Evolutionary conservation across 2,113 vertebrate species (phyloP).

Genomic region (Arvicanthis niloticus): DNA sequence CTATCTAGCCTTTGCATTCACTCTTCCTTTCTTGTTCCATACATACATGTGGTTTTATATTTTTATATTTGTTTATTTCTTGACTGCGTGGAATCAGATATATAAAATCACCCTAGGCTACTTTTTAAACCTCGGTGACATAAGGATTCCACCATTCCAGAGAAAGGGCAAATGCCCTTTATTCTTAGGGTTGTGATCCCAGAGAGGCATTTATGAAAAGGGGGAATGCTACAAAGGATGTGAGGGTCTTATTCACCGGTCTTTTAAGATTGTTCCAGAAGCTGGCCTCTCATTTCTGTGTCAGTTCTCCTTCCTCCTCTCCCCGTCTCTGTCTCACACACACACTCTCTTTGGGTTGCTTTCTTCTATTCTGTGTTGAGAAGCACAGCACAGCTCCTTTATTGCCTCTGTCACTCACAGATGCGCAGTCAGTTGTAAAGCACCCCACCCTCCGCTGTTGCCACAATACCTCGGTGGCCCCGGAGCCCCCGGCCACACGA

Average conservation of each 20-base stretch:
- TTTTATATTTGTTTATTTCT: constrained; percentile 63
- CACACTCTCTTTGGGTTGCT: constrained; percentile 70
- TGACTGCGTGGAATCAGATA: constrained; percentile 32
- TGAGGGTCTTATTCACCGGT: constrained; percentile 55
- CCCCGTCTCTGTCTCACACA: constrained; percentile 34
- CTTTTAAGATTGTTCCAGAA: constrained; percentile 73
- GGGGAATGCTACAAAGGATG: constrained; percentile 54
- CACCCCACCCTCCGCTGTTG: background rate
- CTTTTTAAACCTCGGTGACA: background rate
- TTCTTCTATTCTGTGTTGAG: constrained; percentile 78
- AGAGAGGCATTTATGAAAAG: constrained; percentile 64
- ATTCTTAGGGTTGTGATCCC: constrained; percentile 59
- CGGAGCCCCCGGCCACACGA: constrained; percentile 27
- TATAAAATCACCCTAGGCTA: background rate
- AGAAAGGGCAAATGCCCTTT: constrained; percentile 21
- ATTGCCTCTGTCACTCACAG: too few relatives aligned
- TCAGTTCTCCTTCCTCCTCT: constrained; percentile 38
- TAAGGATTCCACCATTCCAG: constrained; percentile 53
- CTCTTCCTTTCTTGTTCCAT: background rate
- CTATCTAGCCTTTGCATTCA: background rate
- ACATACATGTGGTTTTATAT: background rate
- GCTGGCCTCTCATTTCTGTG: constrained; percentile 72
- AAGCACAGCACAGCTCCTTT: background rate
- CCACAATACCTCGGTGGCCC: constrained; percentile 52
- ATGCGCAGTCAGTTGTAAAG: constrained; percentile 54